Conservation (phyloP, 64 coral and sea anemone genomes). For the Stylophora pistillata region DNA sequence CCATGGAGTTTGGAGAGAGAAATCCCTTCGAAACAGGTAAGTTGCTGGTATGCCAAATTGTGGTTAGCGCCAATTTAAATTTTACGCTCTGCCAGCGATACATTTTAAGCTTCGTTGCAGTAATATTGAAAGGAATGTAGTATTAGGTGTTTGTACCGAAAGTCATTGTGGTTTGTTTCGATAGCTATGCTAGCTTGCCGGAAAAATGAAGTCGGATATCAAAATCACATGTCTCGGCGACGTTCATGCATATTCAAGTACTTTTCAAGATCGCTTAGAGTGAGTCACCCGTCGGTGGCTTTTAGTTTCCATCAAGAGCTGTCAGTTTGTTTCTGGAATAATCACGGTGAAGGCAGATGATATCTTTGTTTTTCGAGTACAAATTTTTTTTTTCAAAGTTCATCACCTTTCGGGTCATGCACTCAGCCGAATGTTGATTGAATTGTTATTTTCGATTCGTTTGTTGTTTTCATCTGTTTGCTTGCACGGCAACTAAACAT, state of each 20-base stretch:
- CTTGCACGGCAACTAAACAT: not conserved
- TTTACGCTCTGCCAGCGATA: not conserved
- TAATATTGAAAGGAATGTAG: not conserved
- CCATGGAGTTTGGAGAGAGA: constrained; percentile 25
- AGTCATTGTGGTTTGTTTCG: not conserved
- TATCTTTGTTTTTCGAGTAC: not conserved
- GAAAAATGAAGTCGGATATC: not conserved
- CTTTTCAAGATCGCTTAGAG: constrained; percentile 16
- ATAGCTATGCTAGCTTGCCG: not conserved
- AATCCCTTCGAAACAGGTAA: constrained; percentile 51
- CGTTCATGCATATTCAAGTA: not conserved
- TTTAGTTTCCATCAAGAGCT: not conserved
- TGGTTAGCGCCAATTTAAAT: constrained; percentile 18
- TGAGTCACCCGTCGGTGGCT: not conserved
- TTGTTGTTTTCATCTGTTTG: not conserved
- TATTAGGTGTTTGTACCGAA: not conserved
- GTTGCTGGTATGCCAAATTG: not conserved
- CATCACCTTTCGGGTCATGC: not conserved
- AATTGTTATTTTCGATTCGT: not conserved
- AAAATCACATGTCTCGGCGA: not conserved
- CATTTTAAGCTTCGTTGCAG: not conserved
- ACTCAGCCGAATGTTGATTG: not conserved
- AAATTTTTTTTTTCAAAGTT: not conserved
- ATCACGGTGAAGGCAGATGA: not conserved
- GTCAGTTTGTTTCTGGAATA: not conserved